phyloP scores from a whole-genome alignment of 2,888 invertebrate genomes.

The Pocota personata region DNA sequence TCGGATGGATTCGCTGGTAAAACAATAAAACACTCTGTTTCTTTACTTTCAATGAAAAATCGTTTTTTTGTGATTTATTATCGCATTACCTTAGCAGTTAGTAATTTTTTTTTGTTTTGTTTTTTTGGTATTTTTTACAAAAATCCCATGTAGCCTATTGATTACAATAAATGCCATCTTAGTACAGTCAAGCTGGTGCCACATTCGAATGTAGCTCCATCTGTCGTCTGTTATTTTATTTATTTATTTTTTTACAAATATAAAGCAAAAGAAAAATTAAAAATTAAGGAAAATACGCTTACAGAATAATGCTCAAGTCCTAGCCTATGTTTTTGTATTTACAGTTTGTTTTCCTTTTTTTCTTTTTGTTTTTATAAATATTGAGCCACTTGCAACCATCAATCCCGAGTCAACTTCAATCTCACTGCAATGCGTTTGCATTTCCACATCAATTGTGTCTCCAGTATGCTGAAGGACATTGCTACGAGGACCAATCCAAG shows the following conservation, averaged over 20 bases:
- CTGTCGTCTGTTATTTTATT: neutral
- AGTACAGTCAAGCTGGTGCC: neutral
- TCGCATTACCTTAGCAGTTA: constrained; percentile 53
- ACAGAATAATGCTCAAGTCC: constrained; percentile 16
- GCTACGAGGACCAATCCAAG: constrained; percentile 91
- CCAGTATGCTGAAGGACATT: constrained; percentile 92
- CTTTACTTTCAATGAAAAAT: constrained; percentile 67
- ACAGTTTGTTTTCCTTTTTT: constrained; percentile 25
- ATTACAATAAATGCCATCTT: constrained; percentile 41
- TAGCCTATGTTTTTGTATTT: constrained; percentile 34
- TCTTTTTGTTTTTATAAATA: constrained; percentile 47
- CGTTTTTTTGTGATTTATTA: constrained; percentile 67
- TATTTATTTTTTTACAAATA: constrained; percentile 38
- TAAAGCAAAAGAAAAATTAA: constrained; percentile 24
- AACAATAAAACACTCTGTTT: constrained; percentile 1
- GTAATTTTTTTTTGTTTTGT: constrained; percentile 12
- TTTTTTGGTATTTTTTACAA: constrained; percentile 35
- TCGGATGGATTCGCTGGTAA: neutral
- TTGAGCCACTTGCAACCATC: constrained; percentile 77
- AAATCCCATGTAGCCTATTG: constrained; percentile 14
- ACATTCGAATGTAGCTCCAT: constrained; percentile 31
- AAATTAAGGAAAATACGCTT: constrained; percentile 6
- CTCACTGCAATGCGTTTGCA: constrained; percentile 89
- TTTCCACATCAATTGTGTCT: constrained; percentile 90
- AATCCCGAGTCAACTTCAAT: constrained; percentile 87